Evolutionary conservation across 2,113 vertebrate genomes (phyloP).

Genomic region (Nesoenas mayeri): DNA sequence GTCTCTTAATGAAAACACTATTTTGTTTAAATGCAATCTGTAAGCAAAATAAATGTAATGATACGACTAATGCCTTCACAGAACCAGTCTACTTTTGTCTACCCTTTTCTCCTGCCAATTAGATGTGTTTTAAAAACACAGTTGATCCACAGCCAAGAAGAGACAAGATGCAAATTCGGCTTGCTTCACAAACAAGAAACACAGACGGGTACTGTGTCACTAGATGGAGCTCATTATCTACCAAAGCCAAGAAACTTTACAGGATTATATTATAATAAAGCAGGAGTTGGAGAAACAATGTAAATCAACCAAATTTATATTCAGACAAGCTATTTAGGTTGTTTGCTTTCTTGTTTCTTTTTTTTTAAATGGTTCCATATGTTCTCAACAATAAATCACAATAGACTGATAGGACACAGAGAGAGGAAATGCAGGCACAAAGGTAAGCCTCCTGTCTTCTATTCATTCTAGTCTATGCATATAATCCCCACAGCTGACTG

Average conservation of each 20-base stretch:
- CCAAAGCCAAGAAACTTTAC: background rate
- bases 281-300: background rate
- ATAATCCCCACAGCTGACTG: background rate
- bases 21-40: background rate
- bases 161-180: too few relatives aligned
- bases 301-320: background rate
- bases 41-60: background rate
- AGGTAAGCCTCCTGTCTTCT: background rate
- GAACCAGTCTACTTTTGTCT: background rate
- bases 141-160: background rate
- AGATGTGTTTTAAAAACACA: background rate
- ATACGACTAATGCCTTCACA: background rate
- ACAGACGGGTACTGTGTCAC: background rate
- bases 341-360: background rate
- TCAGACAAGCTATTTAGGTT: background rate
- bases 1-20: background rate
- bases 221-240: slow-evolving; percentile 60
- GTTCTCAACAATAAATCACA: background rate
- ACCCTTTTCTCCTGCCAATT: background rate
- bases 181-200: accelerated
- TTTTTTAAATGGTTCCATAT: background rate
- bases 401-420: background rate
- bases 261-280: accelerated
- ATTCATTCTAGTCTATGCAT: background rate
- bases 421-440: background rate